Base-by-base conservation (phyloP, 2,113 vertebrate genomes). In the Lethenteron camtschaticum region DNA sequence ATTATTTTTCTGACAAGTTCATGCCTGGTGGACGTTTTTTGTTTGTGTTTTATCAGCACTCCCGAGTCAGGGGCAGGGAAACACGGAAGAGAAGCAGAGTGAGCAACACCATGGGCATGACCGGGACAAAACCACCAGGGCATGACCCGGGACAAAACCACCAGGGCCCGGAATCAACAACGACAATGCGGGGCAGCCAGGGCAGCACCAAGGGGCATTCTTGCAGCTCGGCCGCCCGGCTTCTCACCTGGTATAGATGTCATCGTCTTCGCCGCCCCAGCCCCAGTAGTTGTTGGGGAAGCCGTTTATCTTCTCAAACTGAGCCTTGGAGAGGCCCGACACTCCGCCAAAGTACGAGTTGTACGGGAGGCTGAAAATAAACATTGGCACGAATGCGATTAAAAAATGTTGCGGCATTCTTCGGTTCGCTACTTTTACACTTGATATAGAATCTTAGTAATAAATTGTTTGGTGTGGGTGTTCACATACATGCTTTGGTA, bases 201-300 rank as follows among this genome's bases (percentile, higher is more conserved):
- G 41, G 41, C 41, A 41, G 41, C 41, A 41, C 41, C 41, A 41
- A 5, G 41, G 41, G 41, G 41, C 41, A 41, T 41, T 7, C 41
- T 41, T 41, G 41, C 41, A 41, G 41, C 41, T 41, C 41, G 41
- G 41, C 41, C 41, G 41, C 41, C 41, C 41, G 41, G 41, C 41
- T 41, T 41, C 77, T 79, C 77, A 96, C 94, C 94, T 84, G 83
- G 96, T 99, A 79, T 95, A 99, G 77, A 99, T 99, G 82, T 99
- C 92, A 10, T 99, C 94, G 2, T 99, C 94, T 77, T 99, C 94
- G 20, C 94, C 94, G 76, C 94, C 94, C 94, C 94, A 99, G 77
- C 94, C 94, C 94, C 94, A 99, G 79, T 99, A 99, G 74, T 99
- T 91, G 0, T 99, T 99, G 71, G 94, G 94, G 78, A 99, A 99